Evolutionary conservation across 2,888 invertebrate genomes (phyloP).

Genomic region (Tineola bisselliella): DNA sequence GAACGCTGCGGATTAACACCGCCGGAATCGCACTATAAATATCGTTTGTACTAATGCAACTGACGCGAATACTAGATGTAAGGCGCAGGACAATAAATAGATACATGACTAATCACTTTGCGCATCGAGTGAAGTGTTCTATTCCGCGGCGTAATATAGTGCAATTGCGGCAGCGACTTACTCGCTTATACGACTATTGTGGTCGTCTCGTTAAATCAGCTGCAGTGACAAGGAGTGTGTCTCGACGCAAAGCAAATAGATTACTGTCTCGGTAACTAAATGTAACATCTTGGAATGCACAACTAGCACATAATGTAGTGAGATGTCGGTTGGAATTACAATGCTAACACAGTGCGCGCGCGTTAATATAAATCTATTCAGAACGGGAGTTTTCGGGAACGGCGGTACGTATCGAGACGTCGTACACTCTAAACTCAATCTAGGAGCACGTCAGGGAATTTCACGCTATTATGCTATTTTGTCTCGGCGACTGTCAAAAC

Average conservation of each 20-base stretch:
- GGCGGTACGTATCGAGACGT: neutral
- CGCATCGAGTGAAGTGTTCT: neutral
- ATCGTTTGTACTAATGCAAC: conserved; percentile 32
- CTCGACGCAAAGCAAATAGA: conserved; percentile 7
- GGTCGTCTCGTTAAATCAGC: conserved; percentile 11
- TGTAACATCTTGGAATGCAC: conserved; percentile 1
- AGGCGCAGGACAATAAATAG: conserved; percentile 12
- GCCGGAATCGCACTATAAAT: conserved; percentile 35
- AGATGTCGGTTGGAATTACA: conserved; percentile 8
- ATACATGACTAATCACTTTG: conserved; percentile 9
- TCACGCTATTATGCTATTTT: conserved; percentile 24
- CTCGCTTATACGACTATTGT: neutral
- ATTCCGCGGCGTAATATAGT: neutral
- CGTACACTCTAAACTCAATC: conserved; percentile 2
- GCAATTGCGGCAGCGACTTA: neutral
- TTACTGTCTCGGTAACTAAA: conserved; percentile 3
- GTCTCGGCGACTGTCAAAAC: conserved; percentile 26
- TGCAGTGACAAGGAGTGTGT: neutral
- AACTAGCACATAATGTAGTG: conserved; percentile 1
- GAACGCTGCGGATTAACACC: conserved; percentile 7
- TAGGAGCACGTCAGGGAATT: conserved; percentile 14
- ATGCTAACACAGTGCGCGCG: conserved; percentile 4
- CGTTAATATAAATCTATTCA: conserved; percentile 6
- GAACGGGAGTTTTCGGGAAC: neutral
- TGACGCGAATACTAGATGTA: conserved; percentile 25